phyloP scores from a whole-genome alignment of 2,113 vertebrate genomes.

The Psettodes erumei region DNA sequence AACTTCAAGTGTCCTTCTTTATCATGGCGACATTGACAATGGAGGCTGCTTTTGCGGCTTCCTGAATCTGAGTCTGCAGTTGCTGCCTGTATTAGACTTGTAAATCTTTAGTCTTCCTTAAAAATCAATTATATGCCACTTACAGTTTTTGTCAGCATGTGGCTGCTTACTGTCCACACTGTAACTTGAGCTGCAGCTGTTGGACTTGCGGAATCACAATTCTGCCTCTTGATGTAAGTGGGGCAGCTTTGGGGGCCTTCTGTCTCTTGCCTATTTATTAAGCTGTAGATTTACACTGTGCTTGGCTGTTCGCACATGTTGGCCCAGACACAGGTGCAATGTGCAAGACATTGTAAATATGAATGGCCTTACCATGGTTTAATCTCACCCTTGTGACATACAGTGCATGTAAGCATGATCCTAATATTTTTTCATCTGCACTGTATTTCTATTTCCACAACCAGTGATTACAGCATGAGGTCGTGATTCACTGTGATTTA shows the following conservation, averaged over 20 bases:
- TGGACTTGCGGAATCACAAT: constrained; percentile 45
- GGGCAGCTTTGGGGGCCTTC: constrained; percentile 20
- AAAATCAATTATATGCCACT: constrained; percentile 77
- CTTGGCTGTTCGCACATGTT: constrained; percentile 24
- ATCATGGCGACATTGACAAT: background rate
- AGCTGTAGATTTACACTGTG: constrained; percentile 21
- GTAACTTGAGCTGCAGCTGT: constrained; percentile 70
- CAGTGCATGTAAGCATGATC: background rate
- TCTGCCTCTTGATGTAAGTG: constrained; percentile 51
- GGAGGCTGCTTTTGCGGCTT: too few species aligned
- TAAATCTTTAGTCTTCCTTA: constrained; percentile 68
- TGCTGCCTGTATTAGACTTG: constrained; percentile 47
- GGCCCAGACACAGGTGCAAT: constrained; percentile 10
- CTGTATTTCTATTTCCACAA: constrained; percentile 9
- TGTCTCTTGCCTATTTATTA: constrained; percentile 46
- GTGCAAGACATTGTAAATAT: too few species aligned
- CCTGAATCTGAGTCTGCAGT: constrained; percentile 45
- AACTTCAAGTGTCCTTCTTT: background rate
- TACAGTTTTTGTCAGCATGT: constrained; percentile 67
- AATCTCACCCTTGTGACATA: constrained; percentile 13
- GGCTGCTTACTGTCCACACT: constrained; percentile 58
- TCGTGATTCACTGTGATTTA: constrained; percentile 23
- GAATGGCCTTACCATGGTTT: background rate
- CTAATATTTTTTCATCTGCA: background rate
- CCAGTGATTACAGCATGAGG: constrained; percentile 9